phyloP scores from a whole-genome alignment of 2,113 vertebrate genomes.

The Opisthocomus hoazin region DNA sequence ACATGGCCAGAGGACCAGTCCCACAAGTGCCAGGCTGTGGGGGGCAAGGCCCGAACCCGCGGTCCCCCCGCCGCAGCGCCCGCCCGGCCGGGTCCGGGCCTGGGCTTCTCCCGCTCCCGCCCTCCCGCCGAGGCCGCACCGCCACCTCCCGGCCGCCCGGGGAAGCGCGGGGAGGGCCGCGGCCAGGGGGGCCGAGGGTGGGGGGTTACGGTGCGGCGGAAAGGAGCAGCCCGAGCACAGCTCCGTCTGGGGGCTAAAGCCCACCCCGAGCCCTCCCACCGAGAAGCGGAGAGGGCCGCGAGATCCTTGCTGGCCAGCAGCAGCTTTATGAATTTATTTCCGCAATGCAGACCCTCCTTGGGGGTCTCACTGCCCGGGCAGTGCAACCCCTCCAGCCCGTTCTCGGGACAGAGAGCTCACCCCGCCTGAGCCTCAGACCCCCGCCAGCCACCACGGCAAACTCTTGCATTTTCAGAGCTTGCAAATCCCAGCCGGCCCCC shows the following conservation, averaged over 20 bases:
- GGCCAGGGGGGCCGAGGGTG: fast-evolving
- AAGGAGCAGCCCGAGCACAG: background rate
- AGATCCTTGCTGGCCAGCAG: too few species aligned
- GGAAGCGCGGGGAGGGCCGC: background rate
- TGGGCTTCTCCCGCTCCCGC: background rate
- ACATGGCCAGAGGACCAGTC: background rate
- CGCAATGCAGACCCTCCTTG: background rate
- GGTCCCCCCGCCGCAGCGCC: too few species aligned
- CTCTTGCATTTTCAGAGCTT: background rate
- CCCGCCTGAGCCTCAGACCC: fast-evolving
- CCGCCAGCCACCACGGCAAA: background rate
- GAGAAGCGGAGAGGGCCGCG: too few species aligned
- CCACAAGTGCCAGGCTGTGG: fast-evolving
- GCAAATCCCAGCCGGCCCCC: too few species aligned
- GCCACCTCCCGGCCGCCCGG: background rate
- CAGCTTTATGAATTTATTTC: background rate
- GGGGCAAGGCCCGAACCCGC: background rate
- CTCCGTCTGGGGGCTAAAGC: background rate
- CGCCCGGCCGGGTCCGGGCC: background rate
- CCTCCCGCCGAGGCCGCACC: background rate
- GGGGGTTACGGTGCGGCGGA: too few species aligned
- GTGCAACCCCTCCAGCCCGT: background rate
- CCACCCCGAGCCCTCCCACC: background rate
- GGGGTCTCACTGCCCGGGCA: background rate
- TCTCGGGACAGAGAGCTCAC: fast-evolving